Conservation (phyloP, 2,888 invertebrate genomes). For the Campoletis raptor region DNA sequence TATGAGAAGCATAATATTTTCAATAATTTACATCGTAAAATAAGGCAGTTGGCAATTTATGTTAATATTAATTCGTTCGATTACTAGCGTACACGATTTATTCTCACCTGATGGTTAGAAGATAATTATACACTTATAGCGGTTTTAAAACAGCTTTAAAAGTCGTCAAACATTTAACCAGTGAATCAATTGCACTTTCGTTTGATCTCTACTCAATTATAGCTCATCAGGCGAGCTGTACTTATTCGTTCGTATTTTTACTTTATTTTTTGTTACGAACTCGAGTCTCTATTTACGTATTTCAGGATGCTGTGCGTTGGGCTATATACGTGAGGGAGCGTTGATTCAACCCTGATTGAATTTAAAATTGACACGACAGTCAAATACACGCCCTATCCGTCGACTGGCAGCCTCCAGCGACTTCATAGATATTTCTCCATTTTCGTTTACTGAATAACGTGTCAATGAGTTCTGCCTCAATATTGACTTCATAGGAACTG, state of each 20-base stretch:
- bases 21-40: too few species aligned
- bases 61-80: neutral
- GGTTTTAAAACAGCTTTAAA: neutral
- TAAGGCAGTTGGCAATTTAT: neutral
- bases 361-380: constrained; percentile 56
- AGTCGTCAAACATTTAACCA: constrained; percentile 1
- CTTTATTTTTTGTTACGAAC: constrained; percentile 8
- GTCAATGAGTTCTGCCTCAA: constrained; percentile 2
- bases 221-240: constrained; percentile 4
- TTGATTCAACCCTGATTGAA: constrained; percentile 64
- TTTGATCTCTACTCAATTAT: constrained; percentile 13
- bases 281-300: constrained; percentile 10
- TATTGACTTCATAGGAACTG: constrained; percentile 42
- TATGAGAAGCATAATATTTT: too few species aligned
- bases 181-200: constrained; percentile 22
- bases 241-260: neutral
- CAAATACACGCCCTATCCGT: constrained; percentile 44
- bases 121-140: neutral
- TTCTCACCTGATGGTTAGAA: neutral
- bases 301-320: constrained; percentile 12
- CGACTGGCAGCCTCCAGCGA: neutral
- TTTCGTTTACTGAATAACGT: neutral
- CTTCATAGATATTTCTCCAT: neutral
- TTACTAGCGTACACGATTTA: neutral
- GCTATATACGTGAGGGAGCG: constrained; percentile 17